phyloP scores from a whole-genome alignment of 35 echinoderm and acorn worm species.

The Apostichopus japonicus region DNA sequence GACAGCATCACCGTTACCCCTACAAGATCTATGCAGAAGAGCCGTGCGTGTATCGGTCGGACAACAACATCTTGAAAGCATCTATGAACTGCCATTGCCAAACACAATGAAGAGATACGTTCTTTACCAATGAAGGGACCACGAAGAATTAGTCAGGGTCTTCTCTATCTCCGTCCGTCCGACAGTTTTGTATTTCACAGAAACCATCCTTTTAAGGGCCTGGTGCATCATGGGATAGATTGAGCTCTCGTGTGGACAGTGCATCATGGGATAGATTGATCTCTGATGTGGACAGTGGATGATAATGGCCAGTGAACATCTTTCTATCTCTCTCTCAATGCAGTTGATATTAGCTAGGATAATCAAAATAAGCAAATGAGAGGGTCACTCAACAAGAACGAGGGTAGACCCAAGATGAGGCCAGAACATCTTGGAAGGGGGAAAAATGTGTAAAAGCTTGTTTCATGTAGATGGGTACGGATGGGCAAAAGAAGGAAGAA shows the following conservation, averaged over 20 bases:
- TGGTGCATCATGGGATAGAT: neutral
- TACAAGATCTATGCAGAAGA: constrained; percentile 95
- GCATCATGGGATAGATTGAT: neutral
- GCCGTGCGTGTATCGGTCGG: constrained; percentile 86
- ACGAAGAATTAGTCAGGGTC: neutral
- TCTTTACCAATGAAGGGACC: constrained; percentile 85
- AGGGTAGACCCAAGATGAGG: neutral
- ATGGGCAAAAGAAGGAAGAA: neutral
- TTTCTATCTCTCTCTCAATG: neutral
- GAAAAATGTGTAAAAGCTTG: too few species aligned
- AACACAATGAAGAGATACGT: constrained; percentile 92
- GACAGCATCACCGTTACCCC: constrained; percentile 93
- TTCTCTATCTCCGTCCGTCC: constrained; percentile 57
- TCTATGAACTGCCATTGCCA: constrained; percentile 93
- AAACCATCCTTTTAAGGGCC: neutral
- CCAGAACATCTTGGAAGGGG: too few species aligned
- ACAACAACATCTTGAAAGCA: constrained; percentile 83
- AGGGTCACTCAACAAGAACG: neutral
- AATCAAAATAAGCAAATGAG: neutral
- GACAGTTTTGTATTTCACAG: constrained; percentile 56
- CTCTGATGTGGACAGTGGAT: neutral
- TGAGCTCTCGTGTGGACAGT: neutral
- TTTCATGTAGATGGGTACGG: too few species aligned
- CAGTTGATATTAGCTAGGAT: neutral
- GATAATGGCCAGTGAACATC: neutral